Base-by-base conservation (phyloP, 2,888 invertebrate species). In the Drosophila rubida region DNA sequence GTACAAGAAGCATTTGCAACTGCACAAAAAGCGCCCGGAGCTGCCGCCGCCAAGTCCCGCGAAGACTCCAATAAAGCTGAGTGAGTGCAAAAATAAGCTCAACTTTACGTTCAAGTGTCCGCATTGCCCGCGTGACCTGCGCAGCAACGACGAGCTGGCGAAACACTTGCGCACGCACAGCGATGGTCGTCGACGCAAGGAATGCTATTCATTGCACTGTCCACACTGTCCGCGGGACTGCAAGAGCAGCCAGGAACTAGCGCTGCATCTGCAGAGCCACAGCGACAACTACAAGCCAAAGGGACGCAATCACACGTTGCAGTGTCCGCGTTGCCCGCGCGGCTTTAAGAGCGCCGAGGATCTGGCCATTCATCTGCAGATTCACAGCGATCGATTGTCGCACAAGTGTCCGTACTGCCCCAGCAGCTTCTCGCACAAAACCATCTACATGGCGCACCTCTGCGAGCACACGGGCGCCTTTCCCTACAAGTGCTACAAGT, bases 391-490 rank as follows among this genome's bases (percentile, higher is more conserved):
- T 13, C 57, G 44, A 9, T n/a, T 72, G 14, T 16, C 44, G 1
- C 41, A 69, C 30, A 64, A 65, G 22, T 69, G 69, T n/a, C 32
- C 69, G 0, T 22, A 72, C 22, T 69, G 69, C 2, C 65, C 69
- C 1, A 37, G 32, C 5, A 71, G 69, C 13, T 71, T 71, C 25
- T 55, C 61, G 1, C 71, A 71, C 30, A 74, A 68, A 42, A 13
- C 50, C 0, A 61, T 37, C n/a, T 68, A 25, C 7, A 16, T 30
- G 4, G n/a, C 69, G 4, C 71, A 71, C 13, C 32, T 68, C 0
- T n/a, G 5, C 2, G 60, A 66, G 32, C 70, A 70, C 13, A 46
- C 57, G 8, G 57, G 67, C 2, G 11, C 51, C 0, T 72, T 41
- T 11, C 55, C 55, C 0, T 22, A 23, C 16, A 61, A 45, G 1